Percentiles rank a stretch among this genome's conserved stretches.
These are phyloP conservation scores for Agapornis canus DNA, from an alignment of 2,797 vertebrate genomes.

Conservation along the genomic window DNA sequence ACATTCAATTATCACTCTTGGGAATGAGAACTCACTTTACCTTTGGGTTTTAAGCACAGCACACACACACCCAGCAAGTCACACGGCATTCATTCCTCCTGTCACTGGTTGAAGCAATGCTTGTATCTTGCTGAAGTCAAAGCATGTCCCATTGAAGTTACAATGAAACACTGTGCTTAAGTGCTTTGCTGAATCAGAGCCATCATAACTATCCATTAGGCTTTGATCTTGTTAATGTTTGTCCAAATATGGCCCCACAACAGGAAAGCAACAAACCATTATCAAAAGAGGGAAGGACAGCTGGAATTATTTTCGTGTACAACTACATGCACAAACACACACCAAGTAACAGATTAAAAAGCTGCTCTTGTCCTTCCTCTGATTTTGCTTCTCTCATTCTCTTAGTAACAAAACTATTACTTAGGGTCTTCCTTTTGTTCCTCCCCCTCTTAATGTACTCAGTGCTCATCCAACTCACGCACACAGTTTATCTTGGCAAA, in stretches of 20 bases:
- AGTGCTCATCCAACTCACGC: constrained; percentile 33
- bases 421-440: constrained; percentile 12
- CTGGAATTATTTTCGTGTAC: constrained; percentile 62
- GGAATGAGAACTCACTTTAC: background rate
- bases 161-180: constrained; percentile 55
- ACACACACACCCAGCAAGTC: background rate
- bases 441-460: background rate
- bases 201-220: constrained; percentile 64
- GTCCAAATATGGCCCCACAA: constrained; percentile 64
- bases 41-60: background rate
- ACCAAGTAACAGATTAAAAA: constrained; percentile 7
- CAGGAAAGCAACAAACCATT: constrained; percentile 56
- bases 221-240: constrained; percentile 74
- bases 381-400: constrained; percentile 17
- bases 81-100: background rate
- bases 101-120: background rate
- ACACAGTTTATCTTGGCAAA: constrained; percentile 49
- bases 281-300: constrained; percentile 67
- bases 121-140: constrained; percentile 5
- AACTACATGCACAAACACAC: constrained; percentile 48
- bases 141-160: constrained; percentile 55
- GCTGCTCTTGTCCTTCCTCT: background rate
- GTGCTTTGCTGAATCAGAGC: constrained; percentile 68
- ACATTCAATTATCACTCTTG: background rate
- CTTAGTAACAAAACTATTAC: background rate